These are phyloP conservation scores for Hypanus sabinus DNA, from an alignment of 2,113 vertebrate species.

Conservation along the genomic window DNA sequence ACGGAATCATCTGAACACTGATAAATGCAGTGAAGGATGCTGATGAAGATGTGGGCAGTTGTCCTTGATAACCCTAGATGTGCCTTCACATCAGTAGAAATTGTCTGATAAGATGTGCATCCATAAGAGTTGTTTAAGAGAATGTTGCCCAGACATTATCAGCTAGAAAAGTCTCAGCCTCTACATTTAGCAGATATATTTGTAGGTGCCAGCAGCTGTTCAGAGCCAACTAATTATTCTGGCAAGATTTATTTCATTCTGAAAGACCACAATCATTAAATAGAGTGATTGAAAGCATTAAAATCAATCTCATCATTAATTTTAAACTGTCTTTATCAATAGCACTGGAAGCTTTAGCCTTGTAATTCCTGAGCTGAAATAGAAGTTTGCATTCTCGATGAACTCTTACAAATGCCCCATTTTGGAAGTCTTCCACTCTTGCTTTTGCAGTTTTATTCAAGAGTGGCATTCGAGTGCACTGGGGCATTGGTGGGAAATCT, in stretches of 20 bases:
- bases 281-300: not conserved
- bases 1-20: not conserved
- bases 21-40: not conserved
- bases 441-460: not conserved
- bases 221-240: not conserved
- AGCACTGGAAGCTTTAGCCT: not conserved
- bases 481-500: not conserved
- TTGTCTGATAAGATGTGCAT: not conserved
- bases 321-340: constrained; percentile 1
- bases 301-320: not conserved
- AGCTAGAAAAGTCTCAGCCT: not conserved
- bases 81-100: not conserved
- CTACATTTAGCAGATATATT: not conserved
- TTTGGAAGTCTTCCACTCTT: not conserved
- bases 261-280: not conserved
- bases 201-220: not conserved
- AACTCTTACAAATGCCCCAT: too few relatives aligned
- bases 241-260: not conserved
- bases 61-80: not conserved
- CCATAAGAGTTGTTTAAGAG: too few relatives aligned
- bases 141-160: not conserved
- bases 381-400: not conserved
- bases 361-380: not conserved
- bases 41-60: not conserved
- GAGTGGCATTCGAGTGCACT: not conserved